A percentile compares a stretch with the other conserved stretches of the same genome.
phyloP scores from a whole-genome alignment of 2,888 invertebrate genomes.

The Melieria picta region DNA sequence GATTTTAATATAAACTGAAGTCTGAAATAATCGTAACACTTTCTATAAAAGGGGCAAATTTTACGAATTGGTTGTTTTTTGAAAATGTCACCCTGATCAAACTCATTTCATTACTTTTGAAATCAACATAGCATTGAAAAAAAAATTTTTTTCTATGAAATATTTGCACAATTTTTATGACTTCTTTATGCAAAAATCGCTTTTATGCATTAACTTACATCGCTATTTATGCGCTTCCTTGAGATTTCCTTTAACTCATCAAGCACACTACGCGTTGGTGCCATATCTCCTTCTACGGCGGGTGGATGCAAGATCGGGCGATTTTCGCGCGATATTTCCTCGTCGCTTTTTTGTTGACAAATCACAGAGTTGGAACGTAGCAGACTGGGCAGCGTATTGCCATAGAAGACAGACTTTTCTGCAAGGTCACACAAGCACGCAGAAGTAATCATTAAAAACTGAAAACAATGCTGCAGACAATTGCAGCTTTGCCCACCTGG shows the following conservation, averaged over 20 bases:
- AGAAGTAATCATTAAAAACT: too few relatives aligned
- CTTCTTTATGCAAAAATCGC: not conserved
- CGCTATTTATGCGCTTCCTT: constrained; percentile 69
- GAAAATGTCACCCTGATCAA: too few relatives aligned
- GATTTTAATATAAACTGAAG: too few relatives aligned
- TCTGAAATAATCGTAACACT: too few relatives aligned
- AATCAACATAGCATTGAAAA: not conserved
- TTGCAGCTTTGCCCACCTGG: constrained; percentile 52
- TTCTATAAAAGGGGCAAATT: too few relatives aligned
- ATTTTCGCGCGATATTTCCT: constrained; percentile 60
- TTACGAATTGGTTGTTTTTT: too few relatives aligned
- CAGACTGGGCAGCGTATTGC: constrained; percentile 60
- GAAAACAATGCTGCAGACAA: not conserved
- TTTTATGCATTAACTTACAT: constrained; percentile 51
- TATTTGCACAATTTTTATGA: too few relatives aligned
- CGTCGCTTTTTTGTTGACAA: constrained; percentile 54
- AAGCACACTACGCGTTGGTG: constrained; percentile 68
- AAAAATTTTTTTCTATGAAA: not conserved
- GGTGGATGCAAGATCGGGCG: constrained; percentile 61
- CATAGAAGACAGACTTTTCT: constrained; percentile 57
- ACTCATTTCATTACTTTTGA: not conserved
- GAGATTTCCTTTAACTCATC: constrained; percentile 71
- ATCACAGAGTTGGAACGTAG: constrained; percentile 59
- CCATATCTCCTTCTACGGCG: constrained; percentile 61
- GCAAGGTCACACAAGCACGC: not conserved